Conservation (phyloP, 2,113 vertebrate species). For the Gavia stellata region DNA sequence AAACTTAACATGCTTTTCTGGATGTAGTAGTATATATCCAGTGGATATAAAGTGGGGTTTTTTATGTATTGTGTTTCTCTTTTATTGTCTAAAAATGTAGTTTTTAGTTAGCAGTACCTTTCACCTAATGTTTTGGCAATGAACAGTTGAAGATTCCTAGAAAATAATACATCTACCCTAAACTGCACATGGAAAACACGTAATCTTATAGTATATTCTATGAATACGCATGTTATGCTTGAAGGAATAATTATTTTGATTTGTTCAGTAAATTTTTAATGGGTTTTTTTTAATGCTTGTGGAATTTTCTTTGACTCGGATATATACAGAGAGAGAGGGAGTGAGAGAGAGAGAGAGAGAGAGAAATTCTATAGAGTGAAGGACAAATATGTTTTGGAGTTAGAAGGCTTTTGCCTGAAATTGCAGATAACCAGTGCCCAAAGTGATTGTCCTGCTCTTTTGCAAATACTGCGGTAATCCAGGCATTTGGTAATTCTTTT, state of each 20-base stretch:
- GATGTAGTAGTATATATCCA: background rate
- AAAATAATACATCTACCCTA: background rate
- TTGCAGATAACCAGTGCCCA: background rate
- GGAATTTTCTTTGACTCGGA: background rate
- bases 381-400: background rate
- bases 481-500: background rate
- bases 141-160: background rate
- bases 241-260: background rate
- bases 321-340: background rate
- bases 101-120: background rate
- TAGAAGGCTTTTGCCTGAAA: background rate
- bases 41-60: background rate
- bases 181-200: background rate
- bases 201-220: background rate
- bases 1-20: background rate
- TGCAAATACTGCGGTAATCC: background rate
- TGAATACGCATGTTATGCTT: background rate
- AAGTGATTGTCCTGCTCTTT: background rate
- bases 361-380: background rate
- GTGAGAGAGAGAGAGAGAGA: background rate
- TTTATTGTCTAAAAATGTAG: background rate
- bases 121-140: background rate
- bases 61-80: background rate
- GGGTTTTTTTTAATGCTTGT: background rate
- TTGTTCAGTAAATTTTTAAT: background rate